Evolutionary conservation across 2,113 vertebrate species (phyloP).

Genomic region (Cavia aperea): DNA sequence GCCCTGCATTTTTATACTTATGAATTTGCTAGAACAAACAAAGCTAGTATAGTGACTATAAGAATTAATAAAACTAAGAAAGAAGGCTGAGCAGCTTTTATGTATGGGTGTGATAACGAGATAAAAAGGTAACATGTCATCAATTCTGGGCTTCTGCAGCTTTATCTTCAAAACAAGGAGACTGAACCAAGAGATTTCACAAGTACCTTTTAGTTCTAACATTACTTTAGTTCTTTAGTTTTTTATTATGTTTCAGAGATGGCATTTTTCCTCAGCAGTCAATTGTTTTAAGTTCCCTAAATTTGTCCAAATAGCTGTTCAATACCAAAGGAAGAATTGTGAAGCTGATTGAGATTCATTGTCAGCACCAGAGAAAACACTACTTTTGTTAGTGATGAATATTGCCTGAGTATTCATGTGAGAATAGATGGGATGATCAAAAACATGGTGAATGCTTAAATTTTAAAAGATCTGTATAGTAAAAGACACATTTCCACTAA

Average conservation of each 20-base stretch:
- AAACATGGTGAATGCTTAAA: not conserved
- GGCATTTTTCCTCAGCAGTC: conserved; percentile 24
- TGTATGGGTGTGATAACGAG: not conserved
- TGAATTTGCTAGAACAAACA: not conserved
- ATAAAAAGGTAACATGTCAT: not conserved
- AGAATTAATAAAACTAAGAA: conserved; percentile 43
- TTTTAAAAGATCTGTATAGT: not conserved
- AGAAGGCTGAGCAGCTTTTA: not conserved
- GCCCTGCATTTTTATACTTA: not conserved
- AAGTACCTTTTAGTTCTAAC: conserved; percentile 7
- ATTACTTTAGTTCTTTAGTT: not conserved
- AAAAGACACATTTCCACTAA: not conserved
- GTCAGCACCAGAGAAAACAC: conserved; percentile 3
- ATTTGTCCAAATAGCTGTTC: not conserved
- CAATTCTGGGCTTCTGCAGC: not conserved
- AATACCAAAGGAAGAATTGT: not conserved
- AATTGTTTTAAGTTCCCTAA: not conserved
- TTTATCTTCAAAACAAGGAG: conserved; percentile 30
- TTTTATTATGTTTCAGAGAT: not conserved
- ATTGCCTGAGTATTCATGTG: not conserved
- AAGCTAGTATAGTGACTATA: not conserved
- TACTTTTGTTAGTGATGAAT: not conserved
- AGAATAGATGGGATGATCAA: not conserved
- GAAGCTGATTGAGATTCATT: not conserved
- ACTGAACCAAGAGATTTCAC: not conserved